Percentiles rank a stretch among this genome's conserved stretches.
These are phyloP conservation scores for Salpingus planirostris DNA, from an alignment of 2,888 invertebrate genomes.

Conservation along the genomic window DNA sequence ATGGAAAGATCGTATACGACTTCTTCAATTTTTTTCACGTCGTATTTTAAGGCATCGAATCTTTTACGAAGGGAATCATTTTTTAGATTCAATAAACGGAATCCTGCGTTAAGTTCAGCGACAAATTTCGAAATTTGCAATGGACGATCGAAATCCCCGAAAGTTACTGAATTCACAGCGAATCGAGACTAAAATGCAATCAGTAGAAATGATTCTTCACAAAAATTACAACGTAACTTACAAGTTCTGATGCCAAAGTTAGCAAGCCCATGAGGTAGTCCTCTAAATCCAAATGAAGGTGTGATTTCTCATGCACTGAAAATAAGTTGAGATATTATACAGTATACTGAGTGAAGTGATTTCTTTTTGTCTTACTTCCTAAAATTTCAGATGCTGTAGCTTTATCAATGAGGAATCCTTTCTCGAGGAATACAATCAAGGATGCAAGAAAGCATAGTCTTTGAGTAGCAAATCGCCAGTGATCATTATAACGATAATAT, in stretches of 20 bases:
- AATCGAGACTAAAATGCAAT: slow-evolving; percentile 55
- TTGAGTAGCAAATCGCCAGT: slow-evolving; percentile 79
- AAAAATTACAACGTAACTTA: slow-evolving; percentile 29
- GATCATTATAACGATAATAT: slow-evolving; percentile 81
- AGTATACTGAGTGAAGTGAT: neutral
- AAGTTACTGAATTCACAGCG: slow-evolving; percentile 76
- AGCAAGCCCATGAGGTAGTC: slow-evolving; percentile 82
- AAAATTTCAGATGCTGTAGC: slow-evolving; percentile 68
- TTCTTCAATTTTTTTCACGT: slow-evolving; percentile 90
- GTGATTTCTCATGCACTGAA: slow-evolving; percentile 65
- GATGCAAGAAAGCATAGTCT: slow-evolving; percentile 69
- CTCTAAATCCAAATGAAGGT: slow-evolving; percentile 84
- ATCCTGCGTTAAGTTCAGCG: slow-evolving; percentile 80
- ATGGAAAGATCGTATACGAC: slow-evolving; percentile 83
- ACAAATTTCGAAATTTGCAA: slow-evolving; percentile 78
- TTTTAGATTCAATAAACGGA: slow-evolving; percentile 80
- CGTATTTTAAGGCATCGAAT: slow-evolving; percentile 83
- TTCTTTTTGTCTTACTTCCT: slow-evolving; percentile 51
- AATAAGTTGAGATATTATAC: slow-evolving; percentile 1
- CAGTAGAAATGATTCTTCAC: slow-evolving; percentile 5
- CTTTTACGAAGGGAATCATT: slow-evolving; percentile 81
- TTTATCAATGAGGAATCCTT: slow-evolving; percentile 62
- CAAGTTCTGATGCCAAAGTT: slow-evolving; percentile 76
- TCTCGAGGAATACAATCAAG: slow-evolving; percentile 71
- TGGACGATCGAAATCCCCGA: slow-evolving; percentile 75